Percentiles rank a stretch among this genome's conserved stretches.
These are phyloP conservation scores for Ophion costatus DNA, from an alignment of 2,888 invertebrate species.

Conservation along the genomic window DNA sequence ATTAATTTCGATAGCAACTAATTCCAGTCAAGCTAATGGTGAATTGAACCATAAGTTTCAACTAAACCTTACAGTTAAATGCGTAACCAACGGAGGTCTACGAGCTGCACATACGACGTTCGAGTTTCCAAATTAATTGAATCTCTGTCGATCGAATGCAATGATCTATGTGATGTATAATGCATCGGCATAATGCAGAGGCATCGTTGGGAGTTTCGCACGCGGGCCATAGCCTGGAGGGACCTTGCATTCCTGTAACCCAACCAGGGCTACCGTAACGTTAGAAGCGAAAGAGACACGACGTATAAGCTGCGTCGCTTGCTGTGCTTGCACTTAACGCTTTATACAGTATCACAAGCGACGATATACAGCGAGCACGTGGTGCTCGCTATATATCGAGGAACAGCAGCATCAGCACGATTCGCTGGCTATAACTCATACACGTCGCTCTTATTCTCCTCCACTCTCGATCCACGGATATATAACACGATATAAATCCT, in stretches of 20 bases:
- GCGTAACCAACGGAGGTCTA: too few relatives aligned
- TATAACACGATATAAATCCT: conserved; percentile 37
- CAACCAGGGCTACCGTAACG: conserved; percentile 65
- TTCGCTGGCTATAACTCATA: conserved; percentile 44
- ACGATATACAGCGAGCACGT: conserved; percentile 9
- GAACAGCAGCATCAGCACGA: conserved; percentile 51
- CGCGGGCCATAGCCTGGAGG: conserved; percentile 49
- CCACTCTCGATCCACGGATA: conserved; percentile 12
- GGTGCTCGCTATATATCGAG: too few relatives aligned
- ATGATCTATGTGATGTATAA: neutral
- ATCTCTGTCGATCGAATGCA: neutral
- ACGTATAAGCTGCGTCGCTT: conserved; percentile 24
- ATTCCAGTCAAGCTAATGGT: too few relatives aligned
- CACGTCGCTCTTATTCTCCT: conserved; percentile 25
- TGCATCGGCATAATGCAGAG: too few relatives aligned
- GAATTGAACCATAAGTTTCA: too few relatives aligned
- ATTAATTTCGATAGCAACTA: too few relatives aligned
- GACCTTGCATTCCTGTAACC: conserved; percentile 67
- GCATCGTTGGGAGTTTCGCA: conserved; percentile 54
- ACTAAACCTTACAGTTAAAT: too few relatives aligned
- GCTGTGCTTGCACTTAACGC: conserved; percentile 51
- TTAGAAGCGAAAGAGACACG: conserved; percentile 63
- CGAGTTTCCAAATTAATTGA: too few relatives aligned
- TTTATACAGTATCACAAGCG: conserved; percentile 21
- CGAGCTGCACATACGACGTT: too few relatives aligned